Evolutionary conservation across 1,140 invertebrate species (phyloP).

Genomic region (Epicauta chinensis): DNA sequence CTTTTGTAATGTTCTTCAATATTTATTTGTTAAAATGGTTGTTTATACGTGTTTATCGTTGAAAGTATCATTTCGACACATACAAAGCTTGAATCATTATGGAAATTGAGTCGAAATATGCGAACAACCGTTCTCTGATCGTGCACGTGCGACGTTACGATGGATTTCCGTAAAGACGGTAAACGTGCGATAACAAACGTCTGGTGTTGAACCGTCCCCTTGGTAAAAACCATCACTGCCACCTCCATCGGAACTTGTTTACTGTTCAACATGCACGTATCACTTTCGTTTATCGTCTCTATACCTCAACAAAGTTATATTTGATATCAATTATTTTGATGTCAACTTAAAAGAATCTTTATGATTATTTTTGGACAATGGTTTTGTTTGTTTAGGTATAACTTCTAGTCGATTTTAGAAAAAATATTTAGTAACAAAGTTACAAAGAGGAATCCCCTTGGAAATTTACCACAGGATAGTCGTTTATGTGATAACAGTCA

Average conservation of each 20-base stretch:
- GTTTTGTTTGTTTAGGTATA: no score
- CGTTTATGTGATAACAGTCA: conserved; percentile 29
- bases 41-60: conserved; percentile 13
- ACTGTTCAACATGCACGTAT: no score
- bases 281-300: no score
- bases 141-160: conserved; percentile 31
- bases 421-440: no score
- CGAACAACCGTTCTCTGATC: conserved; percentile 29
- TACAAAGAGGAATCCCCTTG: background rate
- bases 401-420: no score
- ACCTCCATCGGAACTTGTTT: no score
- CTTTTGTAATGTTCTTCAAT: no score
- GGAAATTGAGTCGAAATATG: conserved; percentile 35
- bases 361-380: no score
- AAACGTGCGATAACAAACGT: conserved; percentile 39
- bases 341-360: no score
- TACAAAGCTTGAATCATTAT: conserved; percentile 19
- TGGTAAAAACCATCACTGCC: no score
- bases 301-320: no score
- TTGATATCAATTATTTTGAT: no score
- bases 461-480: conserved; percentile 8
- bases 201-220: background rate
- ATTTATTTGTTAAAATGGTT: background rate
- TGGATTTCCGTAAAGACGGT: conserved; percentile 41
- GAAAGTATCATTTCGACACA: conserved; percentile 10